Evolutionary conservation across 2,113 vertebrate genomes (phyloP), one percentile per base, ranked within the genome.

Genomic region (Syrmaticus mikado): DNA sequence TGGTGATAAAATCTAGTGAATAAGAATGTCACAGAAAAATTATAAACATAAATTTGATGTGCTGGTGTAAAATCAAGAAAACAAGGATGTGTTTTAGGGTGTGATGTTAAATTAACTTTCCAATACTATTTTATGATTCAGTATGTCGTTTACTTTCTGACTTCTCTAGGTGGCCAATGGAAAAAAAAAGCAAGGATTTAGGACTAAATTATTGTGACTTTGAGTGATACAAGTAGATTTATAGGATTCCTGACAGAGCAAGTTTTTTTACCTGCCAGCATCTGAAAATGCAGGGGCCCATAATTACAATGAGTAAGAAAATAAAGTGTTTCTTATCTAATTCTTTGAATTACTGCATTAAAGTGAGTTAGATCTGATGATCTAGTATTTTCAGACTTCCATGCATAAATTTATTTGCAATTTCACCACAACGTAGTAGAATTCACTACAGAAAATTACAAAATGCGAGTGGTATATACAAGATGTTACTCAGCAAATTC

Each of bases 61-160:
- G 25, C n/a, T 21, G 36, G 16, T 3, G 6, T 40, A 13, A 74
- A 84, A 66, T 27, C 5, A 62, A 71, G 6, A 13, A 2, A 86
- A 48, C 1, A 8, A 2, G 2, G 0, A 0, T 22, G n/a, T n/a
- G n/a, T 74, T 65, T 60, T 32, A 21, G 7, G 24, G 10, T 1
- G 6, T 53, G 8, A 36, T 81, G 67, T 81, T 21, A 32, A 71
- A 41, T 4, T 32, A 22, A 13, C 8, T 55, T 71, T 74, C 13
- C 24, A 46, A 9, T 68, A 17, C 64, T n/a, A 41, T 8, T 53
- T 92, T 45, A 60, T 48, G 34, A 48, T n/a, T n/a, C n/a, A 52
- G 15, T 86, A 70, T 57, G 34, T 71, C 8, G 17, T 36, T 46
- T 38, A 4, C 13, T 15, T 75, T 82, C 32, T 52, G 55, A 46